phyloP scores from a whole-genome alignment of 2,113 vertebrate genomes.

The Chloroceryle aenea region DNA sequence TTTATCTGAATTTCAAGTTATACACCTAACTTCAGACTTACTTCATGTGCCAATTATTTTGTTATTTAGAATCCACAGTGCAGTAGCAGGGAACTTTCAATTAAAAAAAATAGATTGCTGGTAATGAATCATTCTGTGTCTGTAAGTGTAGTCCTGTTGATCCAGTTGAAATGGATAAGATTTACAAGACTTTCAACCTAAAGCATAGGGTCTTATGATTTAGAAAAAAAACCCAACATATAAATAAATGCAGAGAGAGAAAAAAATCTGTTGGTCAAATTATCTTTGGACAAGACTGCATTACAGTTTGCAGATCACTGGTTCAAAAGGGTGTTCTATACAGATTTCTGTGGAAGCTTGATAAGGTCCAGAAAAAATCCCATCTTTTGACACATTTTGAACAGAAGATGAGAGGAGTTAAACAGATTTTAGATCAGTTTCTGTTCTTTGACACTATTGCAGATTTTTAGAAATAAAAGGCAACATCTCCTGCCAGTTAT shows the following conservation, averaged over 20 bases:
- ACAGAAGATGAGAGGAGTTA: background rate
- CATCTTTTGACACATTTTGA: background rate
- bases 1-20: background rate
- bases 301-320: background rate
- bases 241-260: background rate
- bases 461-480: constrained; percentile 2
- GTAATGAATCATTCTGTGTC: background rate
- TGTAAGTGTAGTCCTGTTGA: constrained; percentile 15
- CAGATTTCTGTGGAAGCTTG: background rate
- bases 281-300: background rate
- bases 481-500: constrained; percentile 1
- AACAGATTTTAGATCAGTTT: constrained; percentile 1
- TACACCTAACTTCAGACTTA: background rate
- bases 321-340: background rate
- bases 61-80: constrained; percentile 16
- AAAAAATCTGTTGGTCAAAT: background rate
- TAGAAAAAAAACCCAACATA: background rate
- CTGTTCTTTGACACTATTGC: background rate
- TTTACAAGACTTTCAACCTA: background rate
- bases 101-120: constrained; percentile 31
- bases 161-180: constrained; percentile 20
- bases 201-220: background rate
- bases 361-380: background rate
- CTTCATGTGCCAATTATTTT: background rate
- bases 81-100: constrained; percentile 6